These are phyloP conservation scores for Hippolais icterina DNA, from an alignment of 2,113 vertebrate genomes.

Conservation along the genomic window DNA sequence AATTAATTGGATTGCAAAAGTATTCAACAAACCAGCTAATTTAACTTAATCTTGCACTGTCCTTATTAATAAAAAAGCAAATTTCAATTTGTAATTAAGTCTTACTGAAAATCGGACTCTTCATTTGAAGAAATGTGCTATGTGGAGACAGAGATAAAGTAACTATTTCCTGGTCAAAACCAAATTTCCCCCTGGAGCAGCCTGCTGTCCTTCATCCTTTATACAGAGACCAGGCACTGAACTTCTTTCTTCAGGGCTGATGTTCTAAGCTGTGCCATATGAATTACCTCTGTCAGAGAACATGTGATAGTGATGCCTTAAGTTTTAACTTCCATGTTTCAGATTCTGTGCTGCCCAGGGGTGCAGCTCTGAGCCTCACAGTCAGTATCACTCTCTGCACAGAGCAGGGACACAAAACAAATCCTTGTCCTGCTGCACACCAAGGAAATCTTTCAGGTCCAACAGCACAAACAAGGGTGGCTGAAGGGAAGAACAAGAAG, in stretches of 20 bases:
- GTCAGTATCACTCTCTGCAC: not conserved
- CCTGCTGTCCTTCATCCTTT: not conserved
- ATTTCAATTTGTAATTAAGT: slow-evolving; percentile 10
- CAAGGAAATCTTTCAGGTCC: not conserved
- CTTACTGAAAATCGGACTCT: not conserved
- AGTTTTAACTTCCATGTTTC: not conserved
- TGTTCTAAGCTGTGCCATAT: not conserved
- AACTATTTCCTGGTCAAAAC: not conserved
- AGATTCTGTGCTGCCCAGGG: not conserved
- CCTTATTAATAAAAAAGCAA: not conserved
- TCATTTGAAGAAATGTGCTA: not conserved
- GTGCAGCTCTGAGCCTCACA: not conserved
- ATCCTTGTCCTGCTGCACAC: not conserved
- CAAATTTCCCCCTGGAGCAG: not conserved
- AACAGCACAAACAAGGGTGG: not conserved
- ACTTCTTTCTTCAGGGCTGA: not conserved
- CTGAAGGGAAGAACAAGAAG: not conserved
- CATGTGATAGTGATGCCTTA: not conserved
- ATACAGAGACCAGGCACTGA: not conserved
- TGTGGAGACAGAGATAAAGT: not conserved
- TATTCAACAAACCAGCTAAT: slow-evolving; percentile 23
- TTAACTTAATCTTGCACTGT: slow-evolving; percentile 9
- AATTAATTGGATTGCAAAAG: not conserved
- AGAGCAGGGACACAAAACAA: not conserved
- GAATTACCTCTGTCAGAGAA: not conserved